Conservation (phyloP, 2,888 invertebrate species). For the Anagyrus pseudococci region DNA sequence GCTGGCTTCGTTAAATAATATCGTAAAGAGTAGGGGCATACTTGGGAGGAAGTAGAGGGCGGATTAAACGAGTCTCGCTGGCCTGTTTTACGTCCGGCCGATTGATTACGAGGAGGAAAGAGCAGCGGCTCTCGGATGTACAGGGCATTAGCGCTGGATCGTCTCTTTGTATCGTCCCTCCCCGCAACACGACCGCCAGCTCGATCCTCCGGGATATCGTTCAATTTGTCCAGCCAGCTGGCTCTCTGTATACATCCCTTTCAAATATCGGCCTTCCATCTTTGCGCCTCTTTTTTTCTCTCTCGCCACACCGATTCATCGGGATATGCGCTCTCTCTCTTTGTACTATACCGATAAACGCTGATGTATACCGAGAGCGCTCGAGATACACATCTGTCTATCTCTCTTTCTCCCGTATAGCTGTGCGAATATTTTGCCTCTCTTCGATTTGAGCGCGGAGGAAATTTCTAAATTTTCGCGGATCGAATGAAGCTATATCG, state of each 20-base stretch:
- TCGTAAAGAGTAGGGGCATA: too few relatives aligned
- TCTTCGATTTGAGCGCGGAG: slow-evolving; percentile 5
- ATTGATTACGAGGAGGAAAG: slow-evolving; percentile 56
- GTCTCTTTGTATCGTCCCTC: too few relatives aligned
- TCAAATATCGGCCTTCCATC: too few relatives aligned
- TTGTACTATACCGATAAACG: background rate
- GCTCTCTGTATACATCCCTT: too few relatives aligned
- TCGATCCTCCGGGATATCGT: slow-evolving; percentile 13
- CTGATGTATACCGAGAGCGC: slow-evolving; percentile 8
- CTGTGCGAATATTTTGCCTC: too few relatives aligned
- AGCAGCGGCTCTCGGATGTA: slow-evolving; percentile 32
- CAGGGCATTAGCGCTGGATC: slow-evolving; percentile 18
- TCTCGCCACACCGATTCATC: slow-evolving; percentile 16
- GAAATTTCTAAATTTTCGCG: slow-evolving; percentile 24
- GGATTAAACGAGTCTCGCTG: too few relatives aligned
- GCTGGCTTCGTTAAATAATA: too few relatives aligned
- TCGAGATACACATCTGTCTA: slow-evolving; percentile 27
- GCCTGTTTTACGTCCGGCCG: slow-evolving; percentile 53
- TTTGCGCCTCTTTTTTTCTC: background rate
- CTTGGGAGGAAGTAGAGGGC: too few relatives aligned
- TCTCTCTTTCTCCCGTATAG: slow-evolving; percentile 8
- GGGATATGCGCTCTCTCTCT: background rate
- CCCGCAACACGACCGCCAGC: too few relatives aligned
- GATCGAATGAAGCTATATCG: slow-evolving; percentile 35
- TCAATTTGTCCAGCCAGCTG: slow-evolving; percentile 14